Evolutionary conservation across 2,888 invertebrate genomes (phyloP).

Genomic region (Acleris emargana): DNA sequence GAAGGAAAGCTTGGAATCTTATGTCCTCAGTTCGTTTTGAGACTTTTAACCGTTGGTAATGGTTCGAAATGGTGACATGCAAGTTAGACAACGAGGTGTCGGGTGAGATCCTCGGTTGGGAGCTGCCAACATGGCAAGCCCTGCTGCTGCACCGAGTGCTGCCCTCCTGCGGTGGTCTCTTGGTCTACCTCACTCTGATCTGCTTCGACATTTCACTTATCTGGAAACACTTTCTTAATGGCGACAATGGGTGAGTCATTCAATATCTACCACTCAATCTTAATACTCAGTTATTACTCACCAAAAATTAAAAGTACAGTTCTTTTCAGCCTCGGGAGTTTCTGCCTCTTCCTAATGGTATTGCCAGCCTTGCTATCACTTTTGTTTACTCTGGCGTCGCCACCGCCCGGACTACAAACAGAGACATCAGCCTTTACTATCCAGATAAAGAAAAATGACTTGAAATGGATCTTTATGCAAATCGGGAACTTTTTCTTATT

Average conservation of each 20-base stretch:
- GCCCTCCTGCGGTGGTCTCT: conserved; percentile 79
- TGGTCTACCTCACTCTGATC: conserved; percentile 87
- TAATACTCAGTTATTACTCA: background rate
- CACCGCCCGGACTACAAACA: conserved; percentile 81
- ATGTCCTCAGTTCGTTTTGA: background rate
- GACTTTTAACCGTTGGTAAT: conserved; percentile 11
- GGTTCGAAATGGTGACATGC: conserved; percentile 70
- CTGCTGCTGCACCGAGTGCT: conserved; percentile 69
- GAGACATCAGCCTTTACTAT: conserved; percentile 68
- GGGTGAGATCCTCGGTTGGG: conserved; percentile 71
- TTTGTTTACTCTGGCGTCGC: conserved; percentile 83
- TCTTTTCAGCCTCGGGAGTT: conserved; percentile 59
- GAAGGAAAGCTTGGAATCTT: too few relatives aligned
- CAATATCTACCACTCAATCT: background rate
- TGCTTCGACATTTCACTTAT: conserved; percentile 87
- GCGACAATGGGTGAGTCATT: conserved; percentile 78
- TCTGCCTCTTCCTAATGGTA: conserved; percentile 65
- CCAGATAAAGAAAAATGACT: conserved; percentile 69
- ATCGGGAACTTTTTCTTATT: conserved; percentile 79
- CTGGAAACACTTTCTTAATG: conserved; percentile 85
- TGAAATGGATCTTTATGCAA: conserved; percentile 74
- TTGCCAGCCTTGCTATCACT: conserved; percentile 84
- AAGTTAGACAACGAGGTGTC: conserved; percentile 70
- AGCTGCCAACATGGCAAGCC: conserved; percentile 73
- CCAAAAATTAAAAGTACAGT: background rate